Base-by-base conservation (phyloP, 2,888 invertebrate species). In the Argynnis bischoffii region DNA sequence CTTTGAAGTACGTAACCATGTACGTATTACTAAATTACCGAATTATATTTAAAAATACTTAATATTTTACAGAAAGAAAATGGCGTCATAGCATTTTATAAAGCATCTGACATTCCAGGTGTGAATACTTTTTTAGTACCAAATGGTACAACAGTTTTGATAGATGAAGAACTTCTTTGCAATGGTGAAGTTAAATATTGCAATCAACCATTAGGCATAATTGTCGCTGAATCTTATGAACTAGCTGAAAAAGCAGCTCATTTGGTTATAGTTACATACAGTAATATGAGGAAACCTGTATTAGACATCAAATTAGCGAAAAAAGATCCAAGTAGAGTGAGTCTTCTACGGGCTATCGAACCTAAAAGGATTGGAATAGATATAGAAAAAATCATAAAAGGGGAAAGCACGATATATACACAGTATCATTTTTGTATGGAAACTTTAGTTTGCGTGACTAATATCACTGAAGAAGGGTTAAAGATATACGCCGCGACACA, bases 341-440 rank as follows among this genome's bases (percentile, higher is more conserved):
- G 55, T 2, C 51, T 81, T 1, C 75, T 68, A 13, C 51, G 67
- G 31, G 66, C 77, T 21, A 63, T 75, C 6, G 72, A 74, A n/a
- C 79, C 81, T 4, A 79, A 72, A 2, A 71, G 74, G 6, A 77
- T 69, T 55, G 85, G 84, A 0, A 63, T 63, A 4, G 78, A 81
- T 67, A 66, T 82, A 6, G 54, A 48, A 2, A 82, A 77, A 72
- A 89, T 74, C 70, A 89, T 78, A 72, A 88, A 75, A 63, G 82
- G 83, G 6, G 77, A 70, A 3, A 76, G 77, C 35, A 78, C 79
- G 6, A 79, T 84, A 59, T 93, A 92, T 13, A 80, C 87, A 6
- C 96, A 96, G 77, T 95, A 94, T 77, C 95, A 95, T 77, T 95
- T 94, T 73, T 90, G 94, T 31, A 94, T 96, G 94, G 96, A 96